Evolutionary conservation across 2,113 vertebrate species (phyloP).

Genomic region (Grus americana): DNA sequence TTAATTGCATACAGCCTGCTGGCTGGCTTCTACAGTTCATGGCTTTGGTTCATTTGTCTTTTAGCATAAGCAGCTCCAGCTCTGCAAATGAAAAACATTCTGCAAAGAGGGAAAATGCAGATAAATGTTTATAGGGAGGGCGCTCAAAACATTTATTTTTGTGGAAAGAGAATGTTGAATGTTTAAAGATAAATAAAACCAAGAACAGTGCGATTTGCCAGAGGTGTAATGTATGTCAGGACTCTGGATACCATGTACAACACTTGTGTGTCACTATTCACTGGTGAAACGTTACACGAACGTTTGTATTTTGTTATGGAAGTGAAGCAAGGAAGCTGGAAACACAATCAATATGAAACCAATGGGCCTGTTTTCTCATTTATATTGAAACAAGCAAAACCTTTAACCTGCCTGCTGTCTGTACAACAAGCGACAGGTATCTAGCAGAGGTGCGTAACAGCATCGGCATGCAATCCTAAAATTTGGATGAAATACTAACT

Average conservation of each 20-base stretch:
- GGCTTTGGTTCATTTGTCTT: background rate
- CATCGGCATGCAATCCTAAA: background rate
- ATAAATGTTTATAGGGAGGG: background rate
- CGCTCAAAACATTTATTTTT: background rate
- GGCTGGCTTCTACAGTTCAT: background rate
- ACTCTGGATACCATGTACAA: fast-evolving
- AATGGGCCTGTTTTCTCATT: background rate
- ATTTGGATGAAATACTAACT: background rate
- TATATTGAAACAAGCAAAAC: background rate
- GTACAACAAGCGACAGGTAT: fast-evolving
- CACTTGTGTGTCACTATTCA: fast-evolving
- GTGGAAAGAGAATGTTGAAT: background rate
- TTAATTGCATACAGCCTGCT: background rate
- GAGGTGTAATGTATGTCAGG: background rate
- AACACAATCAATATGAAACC: background rate
- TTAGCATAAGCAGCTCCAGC: background rate
- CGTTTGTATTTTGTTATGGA: background rate
- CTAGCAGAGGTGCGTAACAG: background rate
- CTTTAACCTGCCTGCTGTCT: background rate
- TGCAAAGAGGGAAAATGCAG: background rate
- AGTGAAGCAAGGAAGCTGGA: background rate
- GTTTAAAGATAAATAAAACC: background rate
- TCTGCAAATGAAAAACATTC: background rate
- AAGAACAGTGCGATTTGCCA: background rate
- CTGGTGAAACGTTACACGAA: fast-evolving